Evolutionary conservation across 2,888 invertebrate species (phyloP), one percentile per base, ranked within the genome.

Genomic region (Marronus borbonicus): DNA sequence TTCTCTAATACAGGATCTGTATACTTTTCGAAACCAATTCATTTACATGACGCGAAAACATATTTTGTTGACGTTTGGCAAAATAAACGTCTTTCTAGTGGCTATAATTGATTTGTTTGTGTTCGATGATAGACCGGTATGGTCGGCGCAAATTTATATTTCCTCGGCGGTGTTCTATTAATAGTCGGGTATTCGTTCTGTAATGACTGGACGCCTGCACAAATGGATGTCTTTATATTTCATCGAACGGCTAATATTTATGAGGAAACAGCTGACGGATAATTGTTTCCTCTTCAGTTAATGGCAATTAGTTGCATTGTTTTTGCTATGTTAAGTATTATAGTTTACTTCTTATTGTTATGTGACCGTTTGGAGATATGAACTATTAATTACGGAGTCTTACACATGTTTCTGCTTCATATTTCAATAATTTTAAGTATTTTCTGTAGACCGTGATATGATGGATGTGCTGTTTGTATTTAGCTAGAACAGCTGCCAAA

Each of bases 61-160:
- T 55, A 55, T 55, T 55, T 55, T 55, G 55, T 55, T 20, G 55
- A 20, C 17, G 55, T 55, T 55, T 20, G 55, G 17, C 55, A 55
- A 55, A 55, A 55, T 55, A 55, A 55, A 55, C 20, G 55, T 20
- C n/a, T 20, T 55, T 55, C 8, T 20, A 55, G 8, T 3, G 55
- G 20, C 20, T 55, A 55, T 55, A 55, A 55, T 55, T 55, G 55
- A 55, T 55, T 55, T 55, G 55, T 55, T 55, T 55, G 4, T 55
- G 55, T 55, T 55, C 55, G 55, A 17, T 44, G 44, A 44, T 52
- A 52, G 52, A 55, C 55, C 55, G 55, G 20, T 17, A 55, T 55
- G 55, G 55, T 20, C 10, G 20, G 55, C 20, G 55, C 55, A 55
- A 55, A 55, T 55, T 55, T 55, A 55, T 55, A 55, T 55, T 17